A percentile compares a stretch with the other conserved stretches of the same genome.
Conservation (phyloP, 1,140 invertebrate species). For the Phymastichus coffea region DNA sequence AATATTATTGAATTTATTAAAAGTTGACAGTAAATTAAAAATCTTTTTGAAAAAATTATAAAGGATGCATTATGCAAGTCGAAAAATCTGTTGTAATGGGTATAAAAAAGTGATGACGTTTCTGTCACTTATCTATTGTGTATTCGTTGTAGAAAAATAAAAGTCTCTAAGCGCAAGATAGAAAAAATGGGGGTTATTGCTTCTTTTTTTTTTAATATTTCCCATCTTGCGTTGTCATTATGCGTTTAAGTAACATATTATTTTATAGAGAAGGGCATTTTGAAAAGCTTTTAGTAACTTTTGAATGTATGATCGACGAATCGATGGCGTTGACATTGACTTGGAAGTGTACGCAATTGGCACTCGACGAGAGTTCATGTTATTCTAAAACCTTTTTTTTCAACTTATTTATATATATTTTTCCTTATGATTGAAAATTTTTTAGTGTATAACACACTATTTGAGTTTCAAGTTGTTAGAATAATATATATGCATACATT, state of each 20-base stretch:
- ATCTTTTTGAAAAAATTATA: too few species aligned
- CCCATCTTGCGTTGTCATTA: not conserved
- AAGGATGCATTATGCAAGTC: slow-evolving; percentile 5
- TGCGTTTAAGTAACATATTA: slow-evolving; percentile 5
- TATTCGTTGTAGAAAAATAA: slow-evolving; percentile 31
- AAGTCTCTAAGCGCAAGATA: slow-evolving; percentile 20
- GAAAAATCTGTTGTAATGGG: not conserved
- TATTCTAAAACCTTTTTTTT: slow-evolving; percentile 15
- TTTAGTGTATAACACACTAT: slow-evolving; percentile 16
- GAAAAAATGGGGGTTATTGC: slow-evolving; percentile 26
- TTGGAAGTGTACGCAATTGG: slow-evolving; percentile 28
- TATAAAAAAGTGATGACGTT: not conserved
- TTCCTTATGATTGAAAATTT: slow-evolving; percentile 2
- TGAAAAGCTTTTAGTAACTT: slow-evolving; percentile 18
- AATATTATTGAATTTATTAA: too few species aligned
- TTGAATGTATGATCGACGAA: slow-evolving; percentile 28
- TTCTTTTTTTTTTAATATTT: slow-evolving; percentile 14
- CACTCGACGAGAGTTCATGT: slow-evolving; percentile 22
- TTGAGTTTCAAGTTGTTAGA: slow-evolving; percentile 12
- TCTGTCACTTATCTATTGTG: slow-evolving; percentile 18
- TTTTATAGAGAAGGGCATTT: not conserved
- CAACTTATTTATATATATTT: not conserved
- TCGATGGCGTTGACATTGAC: slow-evolving; percentile 25
- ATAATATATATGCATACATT: not conserved
- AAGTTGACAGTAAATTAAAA: too few species aligned